phyloP scores from a whole-genome alignment of 2,888 invertebrate species.

The Druceiella hillmani region DNA sequence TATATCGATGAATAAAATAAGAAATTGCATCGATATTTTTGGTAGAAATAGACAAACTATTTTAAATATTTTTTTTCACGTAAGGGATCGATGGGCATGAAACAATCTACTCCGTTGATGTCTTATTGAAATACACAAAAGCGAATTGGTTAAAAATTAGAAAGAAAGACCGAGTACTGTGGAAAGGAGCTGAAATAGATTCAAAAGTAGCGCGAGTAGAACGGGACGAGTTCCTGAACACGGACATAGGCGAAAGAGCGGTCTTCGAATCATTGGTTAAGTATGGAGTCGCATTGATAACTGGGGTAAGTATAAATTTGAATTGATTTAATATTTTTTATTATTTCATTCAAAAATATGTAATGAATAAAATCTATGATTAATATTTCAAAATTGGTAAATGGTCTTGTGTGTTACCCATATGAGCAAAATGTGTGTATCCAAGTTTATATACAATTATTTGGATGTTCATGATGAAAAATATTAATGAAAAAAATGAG shows the following conservation, averaged over 20 bases:
- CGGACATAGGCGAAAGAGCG: constrained; percentile 36
- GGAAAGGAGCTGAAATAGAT: constrained; percentile 42
- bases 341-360: too few relatives aligned
- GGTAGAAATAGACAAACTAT: neutral
- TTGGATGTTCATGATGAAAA: too few relatives aligned
- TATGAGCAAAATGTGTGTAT: too few relatives aligned
- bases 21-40: too few relatives aligned
- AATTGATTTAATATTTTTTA: too few relatives aligned
- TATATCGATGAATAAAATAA: too few relatives aligned
- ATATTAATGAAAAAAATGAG: too few relatives aligned
- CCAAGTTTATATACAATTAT: too few relatives aligned
- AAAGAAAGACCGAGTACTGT: constrained; percentile 34
- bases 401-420: too few relatives aligned
- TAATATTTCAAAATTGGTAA: too few relatives aligned
- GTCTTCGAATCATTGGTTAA: constrained; percentile 49
- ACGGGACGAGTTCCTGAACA: constrained; percentile 43
- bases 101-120: constrained; percentile 45
- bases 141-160: constrained; percentile 33
- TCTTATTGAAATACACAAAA: constrained; percentile 39
- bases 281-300: constrained; percentile 49
- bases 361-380: too few relatives aligned
- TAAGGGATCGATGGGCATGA: constrained; percentile 56
- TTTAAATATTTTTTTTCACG: constrained; percentile 9
- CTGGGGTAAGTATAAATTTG: constrained; percentile 32
- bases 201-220: constrained; percentile 37